Percentiles rank a stretch among this genome's conserved stretches.
These are phyloP conservation scores for Brenthis daphne DNA, from an alignment of 2,888 invertebrate species.

Conservation along the genomic window DNA sequence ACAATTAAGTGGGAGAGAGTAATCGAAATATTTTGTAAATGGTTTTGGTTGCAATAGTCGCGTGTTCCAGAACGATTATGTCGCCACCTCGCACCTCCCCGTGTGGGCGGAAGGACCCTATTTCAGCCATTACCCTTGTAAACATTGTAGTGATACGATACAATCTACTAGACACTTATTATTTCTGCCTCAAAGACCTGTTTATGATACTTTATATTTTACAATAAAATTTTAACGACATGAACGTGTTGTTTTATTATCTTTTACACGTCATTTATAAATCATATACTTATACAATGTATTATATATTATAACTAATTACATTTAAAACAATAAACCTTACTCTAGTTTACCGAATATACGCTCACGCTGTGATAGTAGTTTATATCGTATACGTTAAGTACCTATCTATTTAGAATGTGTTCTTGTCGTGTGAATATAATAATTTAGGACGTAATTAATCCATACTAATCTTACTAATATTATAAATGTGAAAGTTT, in stretches of 20 bases:
- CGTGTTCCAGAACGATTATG: conserved; percentile 71
- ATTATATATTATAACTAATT: too few species aligned
- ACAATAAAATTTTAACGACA: conserved; percentile 7
- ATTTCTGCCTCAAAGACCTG: conserved; percentile 26
- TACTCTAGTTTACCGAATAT: too few species aligned
- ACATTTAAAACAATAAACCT: too few species aligned
- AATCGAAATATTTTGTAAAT: conserved; percentile 77
- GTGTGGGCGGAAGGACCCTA: conserved; percentile 39
- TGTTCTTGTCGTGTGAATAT: too few species aligned
- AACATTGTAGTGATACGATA: conserved; percentile 38
- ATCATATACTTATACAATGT: not conserved
- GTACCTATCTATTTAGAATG: too few species aligned
- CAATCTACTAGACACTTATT: conserved; percentile 38
- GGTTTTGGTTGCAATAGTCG: conserved; percentile 59
- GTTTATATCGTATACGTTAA: too few species aligned
- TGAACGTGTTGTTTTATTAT: conserved; percentile 2
- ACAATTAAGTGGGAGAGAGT: conserved; percentile 72
- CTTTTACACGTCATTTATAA: not conserved
- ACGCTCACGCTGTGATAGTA: too few species aligned
- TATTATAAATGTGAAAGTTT: too few species aligned
- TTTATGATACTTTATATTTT: conserved; percentile 16
- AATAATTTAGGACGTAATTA: too few species aligned
- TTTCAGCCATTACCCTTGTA: conserved; percentile 41
- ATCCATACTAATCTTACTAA: too few species aligned
- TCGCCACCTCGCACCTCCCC: conserved; percentile 46